A percentile compares a stretch with the other conserved stretches of the same genome.
Evolutionary conservation across 2,113 vertebrate genomes (phyloP).

Genomic region (Oriolus oriolus): DNA sequence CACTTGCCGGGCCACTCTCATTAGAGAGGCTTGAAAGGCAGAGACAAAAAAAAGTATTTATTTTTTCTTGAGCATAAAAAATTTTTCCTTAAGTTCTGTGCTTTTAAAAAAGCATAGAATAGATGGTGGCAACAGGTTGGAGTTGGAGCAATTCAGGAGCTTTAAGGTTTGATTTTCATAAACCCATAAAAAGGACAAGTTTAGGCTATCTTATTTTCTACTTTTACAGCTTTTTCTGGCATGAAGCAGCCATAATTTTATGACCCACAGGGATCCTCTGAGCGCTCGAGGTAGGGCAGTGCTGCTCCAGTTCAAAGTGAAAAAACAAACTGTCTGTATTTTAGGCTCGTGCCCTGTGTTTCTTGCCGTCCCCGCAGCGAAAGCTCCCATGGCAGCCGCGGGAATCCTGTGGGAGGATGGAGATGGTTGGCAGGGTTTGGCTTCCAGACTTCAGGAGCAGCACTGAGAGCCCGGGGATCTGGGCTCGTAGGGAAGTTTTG

Average conservation of each 20-base stretch:
- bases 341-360: background rate
- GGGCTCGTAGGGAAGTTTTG: background rate
- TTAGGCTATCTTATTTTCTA: background rate
- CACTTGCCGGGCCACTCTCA: background rate
- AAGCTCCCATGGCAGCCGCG: background rate
- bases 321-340: background rate
- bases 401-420: conserved; percentile 15
- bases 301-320: background rate
- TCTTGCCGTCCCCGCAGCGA: background rate
- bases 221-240: background rate
- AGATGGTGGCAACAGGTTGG: background rate
- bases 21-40: background rate
- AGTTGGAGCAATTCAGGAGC: background rate
- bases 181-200: background rate
- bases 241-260: background rate
- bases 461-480: background rate
- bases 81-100: background rate
- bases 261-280: background rate
- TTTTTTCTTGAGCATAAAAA: background rate
- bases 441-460: background rate
- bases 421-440: background rate
- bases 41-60: fast-evolving
- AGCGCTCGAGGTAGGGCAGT: background rate
- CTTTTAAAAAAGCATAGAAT: background rate
- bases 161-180: background rate